Evolutionary conservation across 2,888 invertebrate species (phyloP), one percentile per base, ranked within the genome.

Genomic region (Xestoiulus laeticollis): DNA sequence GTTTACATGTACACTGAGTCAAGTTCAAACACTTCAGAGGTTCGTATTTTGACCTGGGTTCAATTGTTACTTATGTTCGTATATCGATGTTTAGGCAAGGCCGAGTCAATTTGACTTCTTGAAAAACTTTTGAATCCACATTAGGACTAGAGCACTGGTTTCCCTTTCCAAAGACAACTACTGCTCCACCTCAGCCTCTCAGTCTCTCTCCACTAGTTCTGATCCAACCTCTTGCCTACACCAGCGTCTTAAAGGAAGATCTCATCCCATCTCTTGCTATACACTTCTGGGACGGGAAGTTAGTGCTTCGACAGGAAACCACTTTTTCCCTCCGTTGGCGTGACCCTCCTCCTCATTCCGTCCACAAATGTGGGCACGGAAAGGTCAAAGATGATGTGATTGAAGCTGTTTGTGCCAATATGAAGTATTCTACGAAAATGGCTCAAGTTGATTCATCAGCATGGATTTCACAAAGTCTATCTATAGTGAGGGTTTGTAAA

Each of bases 151-250:
- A 78, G 78, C 78, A 78, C 78, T 78, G 78, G 26, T 78, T 78
- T 26, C 78, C 78, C 26, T 30, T 30, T 26, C 78, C 48, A 48
- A 48, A 78, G 26, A 78, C 26, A 26, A 78, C 78, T 30, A 78
- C 78, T 78, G 78, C 78, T 30, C 78, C 78, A 78, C 78, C 78
- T 30, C 78, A 78, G 38, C 38, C 38, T 38, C 38, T 38, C 6
- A 38, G 38, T 38, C 78, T 78, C 78, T 78, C 78, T 78, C 78
- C 78, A 78, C 78, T 78, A 30, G 78, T 78, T 78, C 78, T 78
- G 78, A 78, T 78, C 78, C 78, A 78, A 78, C 78, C 78, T 78
- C 78, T 78, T 78, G 78, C 78, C 78, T 78, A 30, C 78, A 78
- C 78, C 78, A 78, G 78, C 78, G 78, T 78, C 78, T 78, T 78